These are phyloP conservation scores for Hylaeus anthracinus DNA, from an alignment of 1,140 invertebrate genomes.

Conservation along the genomic window DNA sequence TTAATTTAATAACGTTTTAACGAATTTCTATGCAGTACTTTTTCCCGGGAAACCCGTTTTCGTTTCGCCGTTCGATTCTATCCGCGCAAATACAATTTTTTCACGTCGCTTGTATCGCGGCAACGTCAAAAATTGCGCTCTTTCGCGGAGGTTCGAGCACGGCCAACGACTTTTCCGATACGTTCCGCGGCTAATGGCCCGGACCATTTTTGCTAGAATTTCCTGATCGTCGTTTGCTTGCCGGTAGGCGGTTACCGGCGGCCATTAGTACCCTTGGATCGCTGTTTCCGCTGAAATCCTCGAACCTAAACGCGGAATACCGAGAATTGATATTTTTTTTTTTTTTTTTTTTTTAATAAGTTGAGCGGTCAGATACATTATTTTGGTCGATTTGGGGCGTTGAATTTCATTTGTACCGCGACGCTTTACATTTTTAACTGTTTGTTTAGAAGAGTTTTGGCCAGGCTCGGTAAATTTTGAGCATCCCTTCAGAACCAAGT, in stretches of 20 bases:
- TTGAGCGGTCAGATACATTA: not conserved
- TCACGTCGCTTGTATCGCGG: too few relatives aligned
- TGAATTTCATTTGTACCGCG: not conserved
- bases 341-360: conserved; percentile 35
- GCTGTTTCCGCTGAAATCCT: not conserved
- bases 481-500: too few relatives aligned
- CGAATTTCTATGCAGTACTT: not conserved
- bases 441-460: too few relatives aligned
- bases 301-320: conserved; percentile 8
- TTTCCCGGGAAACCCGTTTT: not conserved
- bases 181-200: not conserved
- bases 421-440: not conserved
- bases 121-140: not conserved
- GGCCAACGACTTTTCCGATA: not conserved
- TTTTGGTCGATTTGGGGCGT: too few relatives aligned
- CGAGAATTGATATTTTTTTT: conserved; percentile 28
- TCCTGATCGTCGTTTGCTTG: conserved; percentile 14
- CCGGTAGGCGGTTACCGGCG: not conserved
- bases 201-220: conserved; percentile 15
- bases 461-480: too few relatives aligned
- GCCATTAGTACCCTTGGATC: conserved; percentile 12
- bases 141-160: not conserved
- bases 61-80: not conserved
- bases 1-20: not conserved
- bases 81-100: not conserved